phyloP scores from a whole-genome alignment of 2,113 vertebrate genomes.

The Suricata suricatta region DNA sequence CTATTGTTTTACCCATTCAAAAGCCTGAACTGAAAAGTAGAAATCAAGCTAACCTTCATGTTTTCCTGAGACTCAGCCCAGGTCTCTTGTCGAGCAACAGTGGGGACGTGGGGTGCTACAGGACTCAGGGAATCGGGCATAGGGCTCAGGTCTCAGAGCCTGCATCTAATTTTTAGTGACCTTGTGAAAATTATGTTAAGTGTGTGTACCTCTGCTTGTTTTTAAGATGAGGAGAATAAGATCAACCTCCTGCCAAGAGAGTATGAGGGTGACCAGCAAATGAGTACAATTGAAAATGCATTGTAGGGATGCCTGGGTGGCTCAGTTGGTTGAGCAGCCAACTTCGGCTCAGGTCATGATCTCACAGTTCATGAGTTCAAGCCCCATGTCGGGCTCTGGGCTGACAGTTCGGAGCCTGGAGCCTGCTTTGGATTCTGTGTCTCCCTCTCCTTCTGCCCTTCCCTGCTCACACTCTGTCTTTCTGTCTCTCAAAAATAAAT shows the following conservation, averaged over 20 bases:
- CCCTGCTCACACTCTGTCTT: too few relatives aligned
- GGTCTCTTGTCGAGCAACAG: not conserved
- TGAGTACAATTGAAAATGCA: not conserved
- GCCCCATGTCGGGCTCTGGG: too few relatives aligned
- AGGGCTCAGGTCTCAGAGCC: not conserved
- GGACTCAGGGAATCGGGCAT: not conserved
- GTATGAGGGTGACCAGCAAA: not conserved
- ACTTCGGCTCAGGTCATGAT: too few relatives aligned
- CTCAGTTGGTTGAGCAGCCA: too few relatives aligned
- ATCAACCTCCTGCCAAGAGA: slow-evolving; percentile 13
- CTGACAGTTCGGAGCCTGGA: too few relatives aligned
- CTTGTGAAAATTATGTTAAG: slow-evolving; percentile 45
- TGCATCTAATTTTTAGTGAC: slow-evolving; percentile 55
- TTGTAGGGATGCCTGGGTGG: not conserved
- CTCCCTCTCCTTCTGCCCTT: too few relatives aligned
- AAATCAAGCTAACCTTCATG: not conserved
- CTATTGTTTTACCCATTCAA: slow-evolving; percentile 21
- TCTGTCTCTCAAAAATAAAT: too few relatives aligned
- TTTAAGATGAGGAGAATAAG: slow-evolving; percentile 45
- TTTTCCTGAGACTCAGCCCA: not conserved
- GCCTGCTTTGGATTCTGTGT: too few relatives aligned
- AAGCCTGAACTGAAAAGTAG: not conserved
- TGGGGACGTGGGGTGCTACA: accelerated
- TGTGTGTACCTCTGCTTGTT: slow-evolving; percentile 7
- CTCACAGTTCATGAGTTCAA: too few relatives aligned